Evolutionary conservation across 2,113 vertebrate species (phyloP), one percentile per base, ranked within the genome.

Genomic region (Silurus glanis): DNA sequence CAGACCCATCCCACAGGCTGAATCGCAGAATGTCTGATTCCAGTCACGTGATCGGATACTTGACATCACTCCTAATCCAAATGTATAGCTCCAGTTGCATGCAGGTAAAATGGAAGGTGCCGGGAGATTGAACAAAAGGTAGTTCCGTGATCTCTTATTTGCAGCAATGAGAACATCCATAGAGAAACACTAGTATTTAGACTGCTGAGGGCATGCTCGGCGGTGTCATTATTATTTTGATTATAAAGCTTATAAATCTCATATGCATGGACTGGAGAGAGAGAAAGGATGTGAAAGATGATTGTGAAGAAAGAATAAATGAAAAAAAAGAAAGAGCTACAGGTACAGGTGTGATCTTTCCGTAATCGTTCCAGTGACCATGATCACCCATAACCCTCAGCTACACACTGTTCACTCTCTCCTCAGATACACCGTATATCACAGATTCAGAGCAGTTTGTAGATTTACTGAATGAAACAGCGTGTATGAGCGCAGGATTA

Each of bases 71-170:
- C 90, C 90, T 93, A 93, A 94, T 94, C 74, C 5, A 81, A 94
- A 92, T 92, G 89, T 89, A 90, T 80, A 49, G 88, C 86, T 93
- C 92, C 92, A 85, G 89, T 92, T 94, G 92, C 93, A 17, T 72
- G 56, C 89, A 90, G 83, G 78, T 91, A 90, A 93, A 72, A 19
- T 69, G 58, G 86, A 90, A 90, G 89, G 88, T 89, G 91, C 21
- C 21, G 62, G 85, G 66, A 90, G 90, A 90, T 93, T 80, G 90
- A 84, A 51, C 88, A 74, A 86, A 8, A 55, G 45, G 88, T 88
- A 87, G 83, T 23, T 61, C 17, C 4, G n/a, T 12, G 72, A 47
- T 76, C 12, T 9, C 19, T 9, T 47, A 7, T 17, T 74, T 21
- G 14, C 28, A 69, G 28, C 37, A 37, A 37, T 37, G 37, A 37